Evolutionary conservation across 35 echinoderm and acorn worm species (phyloP).

Genomic region (Apostichopus parvimensis): DNA sequence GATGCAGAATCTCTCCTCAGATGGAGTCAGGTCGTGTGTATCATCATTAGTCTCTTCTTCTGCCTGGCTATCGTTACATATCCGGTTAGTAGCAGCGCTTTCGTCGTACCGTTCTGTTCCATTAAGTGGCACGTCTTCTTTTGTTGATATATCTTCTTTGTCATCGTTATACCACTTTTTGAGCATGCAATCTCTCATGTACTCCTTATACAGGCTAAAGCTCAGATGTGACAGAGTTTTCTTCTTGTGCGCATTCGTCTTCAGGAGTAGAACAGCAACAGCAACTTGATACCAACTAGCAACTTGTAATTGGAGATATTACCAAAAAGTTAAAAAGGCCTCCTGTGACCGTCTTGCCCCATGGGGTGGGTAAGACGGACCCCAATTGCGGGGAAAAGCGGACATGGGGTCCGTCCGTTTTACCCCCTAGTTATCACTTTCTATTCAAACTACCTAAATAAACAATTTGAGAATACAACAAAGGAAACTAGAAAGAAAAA

Average conservation of each 20-base stretch:
- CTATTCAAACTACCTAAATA: not conserved
- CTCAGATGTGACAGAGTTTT: too few species aligned
- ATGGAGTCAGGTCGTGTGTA: not conserved
- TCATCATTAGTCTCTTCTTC: too few species aligned
- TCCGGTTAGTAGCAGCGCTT: too few species aligned
- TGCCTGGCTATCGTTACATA: too few species aligned
- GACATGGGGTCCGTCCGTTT: not conserved
- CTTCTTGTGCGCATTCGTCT: too few species aligned
- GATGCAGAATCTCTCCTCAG: not conserved
- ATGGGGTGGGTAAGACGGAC: not conserved
- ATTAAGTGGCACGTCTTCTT: too few species aligned
- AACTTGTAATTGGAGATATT: conserved; percentile 11
- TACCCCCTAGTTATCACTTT: not conserved
- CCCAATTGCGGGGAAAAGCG: not conserved
- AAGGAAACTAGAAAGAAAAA: not conserved
- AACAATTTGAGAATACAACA: not conserved
- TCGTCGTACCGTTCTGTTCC: too few species aligned
- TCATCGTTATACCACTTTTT: too few species aligned
- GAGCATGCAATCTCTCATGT: too few species aligned
- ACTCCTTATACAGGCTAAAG: too few species aligned
- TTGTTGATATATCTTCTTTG: too few species aligned
- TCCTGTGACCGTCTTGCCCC: conserved; percentile 26
- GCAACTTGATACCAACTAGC: not conserved
- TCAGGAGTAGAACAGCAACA: too few species aligned
- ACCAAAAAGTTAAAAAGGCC: conserved; percentile 24